Evolutionary conservation across 2,113 vertebrate genomes (phyloP).

Genomic region (Jaculus jaculus): DNA sequence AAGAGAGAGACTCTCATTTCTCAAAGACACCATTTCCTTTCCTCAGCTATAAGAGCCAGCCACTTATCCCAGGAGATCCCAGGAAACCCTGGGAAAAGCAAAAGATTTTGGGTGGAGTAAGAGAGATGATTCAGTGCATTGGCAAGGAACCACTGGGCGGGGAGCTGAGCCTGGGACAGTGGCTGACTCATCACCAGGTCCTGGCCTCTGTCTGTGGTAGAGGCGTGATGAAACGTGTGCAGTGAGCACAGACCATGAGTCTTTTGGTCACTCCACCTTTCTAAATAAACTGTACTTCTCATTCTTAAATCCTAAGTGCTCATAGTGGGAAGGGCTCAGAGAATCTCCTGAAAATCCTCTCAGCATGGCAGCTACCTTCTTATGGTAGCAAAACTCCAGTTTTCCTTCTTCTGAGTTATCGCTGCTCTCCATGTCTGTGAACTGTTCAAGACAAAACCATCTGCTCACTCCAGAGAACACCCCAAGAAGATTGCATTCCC

Average conservation of each 20-base stretch:
- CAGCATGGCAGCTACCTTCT: not conserved
- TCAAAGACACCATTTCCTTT: not conserved
- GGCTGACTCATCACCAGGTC: slow-evolving; percentile 39
- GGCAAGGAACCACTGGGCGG: slow-evolving; percentile 25
- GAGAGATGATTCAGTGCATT: slow-evolving; percentile 44
- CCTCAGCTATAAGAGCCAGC: not conserved
- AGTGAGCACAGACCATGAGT: not conserved
- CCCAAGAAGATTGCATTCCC: not conserved
- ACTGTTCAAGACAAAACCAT: not conserved
- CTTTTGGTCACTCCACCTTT: not conserved
- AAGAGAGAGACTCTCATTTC: not conserved
- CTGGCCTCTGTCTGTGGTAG: not conserved
- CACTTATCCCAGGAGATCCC: not conserved
- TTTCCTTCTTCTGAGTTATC: not conserved
- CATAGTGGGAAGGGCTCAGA: not conserved
- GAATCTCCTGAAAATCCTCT: not conserved
- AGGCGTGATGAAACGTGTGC: not conserved
- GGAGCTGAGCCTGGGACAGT: not conserved
- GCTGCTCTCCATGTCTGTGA: not conserved
- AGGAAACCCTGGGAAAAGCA: slow-evolving; percentile 48
- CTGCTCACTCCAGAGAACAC: not conserved
- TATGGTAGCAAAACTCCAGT: not conserved
- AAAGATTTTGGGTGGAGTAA: not conserved
- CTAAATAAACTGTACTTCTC: not conserved
- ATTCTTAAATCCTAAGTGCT: not conserved